Base-by-base conservation (phyloP, 2,113 vertebrate species). In the Chionomys nivalis region DNA sequence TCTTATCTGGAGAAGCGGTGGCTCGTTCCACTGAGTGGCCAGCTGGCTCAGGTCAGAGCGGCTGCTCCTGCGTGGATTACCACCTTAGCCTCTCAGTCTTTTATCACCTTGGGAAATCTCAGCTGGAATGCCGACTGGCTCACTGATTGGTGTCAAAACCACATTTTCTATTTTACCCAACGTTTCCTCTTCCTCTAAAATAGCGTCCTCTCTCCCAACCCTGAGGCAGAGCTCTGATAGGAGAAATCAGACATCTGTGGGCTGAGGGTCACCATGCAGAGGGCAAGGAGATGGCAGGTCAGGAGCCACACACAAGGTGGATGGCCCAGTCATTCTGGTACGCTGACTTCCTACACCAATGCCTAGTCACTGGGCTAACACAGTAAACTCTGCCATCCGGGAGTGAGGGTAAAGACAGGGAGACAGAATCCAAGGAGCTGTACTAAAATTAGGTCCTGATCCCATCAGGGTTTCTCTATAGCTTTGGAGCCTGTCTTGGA, bases 51-150 rank as follows among this genome's bases (percentile, higher is more conserved):
- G 87, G 88, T 91, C 94, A 95, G 68, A 75, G 52, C 87, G 66
- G 21, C 24, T 68, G 65, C 39, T 96, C 52, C 93, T 44, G 70
- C 89, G 88, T 77, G n/a, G 91, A 96, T 86, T 63, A 68, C 88
- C 85, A 87, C 85, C 83, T 93, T 52, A 44, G n/a, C 4, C 76
- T 96, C 47, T 86, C 85, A 8, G 61, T 12, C 52, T 66, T 90
- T 97, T 90, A 93, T 95, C 97, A 68, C 24, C 7, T 70, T 31
- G 75, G 63, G 79, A 85, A n/a, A 93, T 97, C 96, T 95, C 61
- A 85, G 52, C 82, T 77, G 90, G 66, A 96, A 70, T 70, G 72
- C 36, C 55, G 31, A 65, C 63, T 72, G 52, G 23, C 47, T 86
- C 65, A 96, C 66, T 90, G 87, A 95, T 89, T 70, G 76, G 92